These are phyloP conservation scores for Bombus waltoni DNA, from an alignment of 1,140 invertebrate genomes.

Conservation along the genomic window DNA sequence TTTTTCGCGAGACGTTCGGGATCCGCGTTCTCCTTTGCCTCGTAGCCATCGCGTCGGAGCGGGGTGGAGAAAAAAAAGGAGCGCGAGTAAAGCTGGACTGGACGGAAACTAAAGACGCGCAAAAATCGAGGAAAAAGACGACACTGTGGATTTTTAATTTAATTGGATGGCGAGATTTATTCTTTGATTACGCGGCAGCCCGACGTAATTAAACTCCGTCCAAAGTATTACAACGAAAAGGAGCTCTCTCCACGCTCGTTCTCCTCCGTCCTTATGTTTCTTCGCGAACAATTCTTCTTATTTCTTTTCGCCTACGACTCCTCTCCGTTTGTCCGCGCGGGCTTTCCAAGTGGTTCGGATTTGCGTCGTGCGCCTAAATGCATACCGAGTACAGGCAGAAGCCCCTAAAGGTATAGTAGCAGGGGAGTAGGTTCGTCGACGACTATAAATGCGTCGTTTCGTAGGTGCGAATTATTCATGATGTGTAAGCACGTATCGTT, in stretches of 20 bases:
- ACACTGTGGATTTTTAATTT: not conserved
- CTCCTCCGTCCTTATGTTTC: not conserved
- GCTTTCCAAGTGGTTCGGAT: not conserved
- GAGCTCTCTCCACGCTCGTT: too few relatives aligned
- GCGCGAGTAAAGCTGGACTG: too few relatives aligned
- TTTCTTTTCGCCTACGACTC: not conserved
- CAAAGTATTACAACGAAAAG: too few relatives aligned
- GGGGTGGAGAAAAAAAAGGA: too few relatives aligned
- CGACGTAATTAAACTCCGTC: too few relatives aligned
- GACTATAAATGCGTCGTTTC: slow-evolving; percentile 32
- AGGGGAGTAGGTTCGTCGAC: not conserved
- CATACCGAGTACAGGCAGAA: not conserved
- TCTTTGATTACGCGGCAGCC: not conserved
- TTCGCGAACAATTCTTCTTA: not conserved
- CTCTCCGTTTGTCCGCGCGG: not conserved
- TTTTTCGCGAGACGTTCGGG: too few relatives aligned
- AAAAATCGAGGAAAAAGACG: too few relatives aligned
- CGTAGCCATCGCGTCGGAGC: too few relatives aligned
- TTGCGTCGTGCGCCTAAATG: not conserved
- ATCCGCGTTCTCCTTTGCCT: too few relatives aligned
- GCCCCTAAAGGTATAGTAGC: too few relatives aligned
- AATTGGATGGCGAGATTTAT: not conserved
- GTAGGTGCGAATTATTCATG: slow-evolving; percentile 46
- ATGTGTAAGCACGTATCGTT: slow-evolving; percentile 29
- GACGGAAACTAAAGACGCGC: too few relatives aligned